These are phyloP conservation scores for Egretta garzetta DNA, from an alignment of 2,113 vertebrate species.

Conservation along the genomic window DNA sequence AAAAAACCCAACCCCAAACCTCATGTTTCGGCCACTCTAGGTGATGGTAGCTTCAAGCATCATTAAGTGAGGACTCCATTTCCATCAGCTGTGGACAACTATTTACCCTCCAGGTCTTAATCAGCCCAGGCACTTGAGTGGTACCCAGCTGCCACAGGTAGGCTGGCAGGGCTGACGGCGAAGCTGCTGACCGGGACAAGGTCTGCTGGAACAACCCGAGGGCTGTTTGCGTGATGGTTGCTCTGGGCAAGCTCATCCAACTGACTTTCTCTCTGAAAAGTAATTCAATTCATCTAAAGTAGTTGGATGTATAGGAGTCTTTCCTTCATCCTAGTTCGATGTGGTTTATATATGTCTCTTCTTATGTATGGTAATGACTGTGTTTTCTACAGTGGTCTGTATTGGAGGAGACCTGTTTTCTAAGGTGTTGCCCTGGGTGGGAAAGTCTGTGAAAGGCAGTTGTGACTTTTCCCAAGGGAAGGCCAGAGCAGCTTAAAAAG, in stretches of 20 bases:
- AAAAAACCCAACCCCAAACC: background rate
- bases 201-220: background rate
- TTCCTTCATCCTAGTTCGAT: background rate
- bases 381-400: background rate
- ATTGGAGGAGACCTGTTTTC: background rate
- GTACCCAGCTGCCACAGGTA: fast-evolving
- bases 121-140: background rate
- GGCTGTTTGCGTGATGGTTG: background rate
- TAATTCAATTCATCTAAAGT: background rate
- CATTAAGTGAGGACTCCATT: background rate
- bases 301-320: background rate
- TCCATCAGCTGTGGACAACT: background rate
- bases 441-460: background rate
- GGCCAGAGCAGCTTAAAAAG: background rate
- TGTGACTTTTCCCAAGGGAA: background rate
- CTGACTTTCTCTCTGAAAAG: background rate
- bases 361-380: background rate
- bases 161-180: background rate
- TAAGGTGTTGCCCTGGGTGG: background rate
- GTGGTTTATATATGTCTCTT: background rate
- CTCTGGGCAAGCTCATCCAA: background rate
- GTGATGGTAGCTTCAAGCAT: background rate
- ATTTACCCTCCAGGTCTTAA: background rate
- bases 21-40: background rate
- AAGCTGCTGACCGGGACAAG: background rate